phyloP scores from a whole-genome alignment of 37 sponge, comb jelly and placozoan species.

The Corticium candelabrum region DNA sequence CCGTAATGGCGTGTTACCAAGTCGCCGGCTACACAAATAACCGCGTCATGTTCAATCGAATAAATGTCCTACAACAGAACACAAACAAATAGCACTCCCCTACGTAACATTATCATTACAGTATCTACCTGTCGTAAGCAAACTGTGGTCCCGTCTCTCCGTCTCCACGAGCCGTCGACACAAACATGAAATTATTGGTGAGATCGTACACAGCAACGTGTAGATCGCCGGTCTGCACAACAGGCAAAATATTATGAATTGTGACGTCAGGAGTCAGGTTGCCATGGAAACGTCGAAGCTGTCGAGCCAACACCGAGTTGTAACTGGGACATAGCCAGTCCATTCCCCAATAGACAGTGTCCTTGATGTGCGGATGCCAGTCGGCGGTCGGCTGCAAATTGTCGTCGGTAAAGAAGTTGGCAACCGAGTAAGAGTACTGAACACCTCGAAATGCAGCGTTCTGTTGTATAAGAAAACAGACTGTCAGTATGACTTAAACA shows the following conservation, averaged over 20 bases:
- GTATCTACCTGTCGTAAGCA: slow-evolving; percentile 69
- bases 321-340: slow-evolving; percentile 86
- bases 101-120: too few relatives aligned
- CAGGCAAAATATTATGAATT: slow-evolving; percentile 56
- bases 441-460: slow-evolving; percentile 55
- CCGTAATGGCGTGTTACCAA: too few relatives aligned
- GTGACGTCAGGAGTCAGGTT: slow-evolving; percentile 57
- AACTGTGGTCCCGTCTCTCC: slow-evolving; percentile 42
- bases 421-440: slow-evolving; percentile 64
- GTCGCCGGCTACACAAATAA: too few relatives aligned
- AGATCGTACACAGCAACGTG: slow-evolving; percentile 77
- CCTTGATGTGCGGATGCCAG: slow-evolving; percentile 68
- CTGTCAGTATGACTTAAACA: too few relatives aligned
- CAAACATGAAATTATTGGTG: slow-evolving; percentile 25
- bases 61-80: slow-evolving; percentile 27
- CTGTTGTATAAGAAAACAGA: slow-evolving; percentile 22
- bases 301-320: slow-evolving; percentile 50
- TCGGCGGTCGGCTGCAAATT: slow-evolving; percentile 48
- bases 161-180: slow-evolving; percentile 61
- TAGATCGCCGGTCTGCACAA: slow-evolving; percentile 81
- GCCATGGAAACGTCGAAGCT: slow-evolving; percentile 54
- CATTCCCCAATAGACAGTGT: slow-evolving; percentile 85
- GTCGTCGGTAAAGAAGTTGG: slow-evolving; percentile 51
- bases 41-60: slow-evolving; percentile 31
- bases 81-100: too few relatives aligned